Percentiles rank a stretch among this genome's conserved stretches.
These are phyloP conservation scores for Shinisaurus crocodilurus DNA, from an alignment of 2,113 vertebrate genomes.

Conservation along the genomic window DNA sequence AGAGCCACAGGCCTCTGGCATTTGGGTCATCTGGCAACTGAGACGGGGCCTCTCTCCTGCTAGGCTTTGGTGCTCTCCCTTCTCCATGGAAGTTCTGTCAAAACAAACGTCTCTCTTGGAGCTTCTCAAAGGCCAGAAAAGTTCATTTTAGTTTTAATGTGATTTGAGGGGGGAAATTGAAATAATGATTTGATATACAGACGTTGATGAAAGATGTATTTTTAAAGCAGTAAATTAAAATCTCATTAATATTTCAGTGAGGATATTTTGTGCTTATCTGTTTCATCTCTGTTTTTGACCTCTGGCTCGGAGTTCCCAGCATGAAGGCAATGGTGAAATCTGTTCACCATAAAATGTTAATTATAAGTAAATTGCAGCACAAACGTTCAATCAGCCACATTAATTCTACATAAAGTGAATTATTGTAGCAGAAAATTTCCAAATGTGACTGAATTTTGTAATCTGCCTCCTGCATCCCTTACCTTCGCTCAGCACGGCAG, in stretches of 20 bases:
- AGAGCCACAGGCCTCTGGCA: too few species aligned
- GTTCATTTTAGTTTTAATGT: conserved; percentile 78
- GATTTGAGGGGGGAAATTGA: conserved; percentile 75
- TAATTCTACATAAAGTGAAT: conserved; percentile 90
- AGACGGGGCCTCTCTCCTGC: too few species aligned
- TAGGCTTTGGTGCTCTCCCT: conserved; percentile 38
- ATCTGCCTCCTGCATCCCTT: conserved; percentile 73
- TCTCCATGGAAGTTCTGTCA: conserved; percentile 33
- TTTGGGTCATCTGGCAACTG: too few species aligned
- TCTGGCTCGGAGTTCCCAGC: conserved; percentile 86
- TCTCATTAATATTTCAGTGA: conserved; percentile 85
- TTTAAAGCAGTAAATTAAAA: conserved; percentile 87
- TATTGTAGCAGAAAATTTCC: conserved; percentile 89
- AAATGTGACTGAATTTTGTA: conserved; percentile 89
- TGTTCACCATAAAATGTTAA: conserved; percentile 88
- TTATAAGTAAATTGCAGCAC: conserved; percentile 89
- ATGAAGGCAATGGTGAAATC: conserved; percentile 84
- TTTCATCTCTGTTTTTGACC: conserved; percentile 88
- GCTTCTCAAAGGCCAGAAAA: conserved; percentile 70
- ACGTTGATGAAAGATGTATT: conserved; percentile 83
- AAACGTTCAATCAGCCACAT: conserved; percentile 87
- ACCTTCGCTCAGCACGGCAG: conserved; percentile 53
- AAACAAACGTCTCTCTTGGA: conserved; percentile 45
- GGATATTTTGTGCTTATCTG: conserved; percentile 85
- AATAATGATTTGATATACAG: conserved; percentile 79